Conservation (phyloP, 2,797 vertebrate species). For the Molossus alvarezi region DNA sequence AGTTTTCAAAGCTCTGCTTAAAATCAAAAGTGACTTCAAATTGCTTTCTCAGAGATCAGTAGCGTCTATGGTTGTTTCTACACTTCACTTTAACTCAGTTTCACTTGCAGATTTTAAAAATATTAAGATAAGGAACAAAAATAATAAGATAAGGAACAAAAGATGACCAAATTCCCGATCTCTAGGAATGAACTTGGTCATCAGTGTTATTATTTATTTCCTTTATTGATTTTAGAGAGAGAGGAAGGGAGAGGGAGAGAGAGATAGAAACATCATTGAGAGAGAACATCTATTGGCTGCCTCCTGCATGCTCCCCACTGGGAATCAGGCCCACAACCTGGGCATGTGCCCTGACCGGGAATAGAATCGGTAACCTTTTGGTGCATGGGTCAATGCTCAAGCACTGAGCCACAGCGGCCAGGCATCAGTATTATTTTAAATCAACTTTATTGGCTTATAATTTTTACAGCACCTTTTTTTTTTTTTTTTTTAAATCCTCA, state of each 20-base stretch:
- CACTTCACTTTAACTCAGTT: slow-evolving; percentile 13
- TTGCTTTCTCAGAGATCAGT: not conserved
- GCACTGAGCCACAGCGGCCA: not conserved
- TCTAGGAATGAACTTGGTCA: not conserved
- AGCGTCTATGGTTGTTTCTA: not conserved
- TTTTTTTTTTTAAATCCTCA: too few species aligned
- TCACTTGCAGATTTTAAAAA: not conserved
- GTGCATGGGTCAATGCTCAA: not conserved
- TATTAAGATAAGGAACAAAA: not conserved
- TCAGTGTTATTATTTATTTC: slow-evolving; percentile 23
- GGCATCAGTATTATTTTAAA: too few species aligned
- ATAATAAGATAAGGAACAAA: not conserved
- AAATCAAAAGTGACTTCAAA: not conserved
- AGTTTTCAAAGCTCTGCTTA: slow-evolving; percentile 41
- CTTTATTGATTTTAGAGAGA: too few species aligned
- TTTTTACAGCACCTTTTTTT: not conserved
- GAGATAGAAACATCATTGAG: not conserved
- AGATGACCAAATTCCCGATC: not conserved
- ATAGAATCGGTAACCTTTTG: not conserved
- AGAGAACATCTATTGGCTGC: not conserved
- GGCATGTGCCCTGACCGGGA: not conserved
- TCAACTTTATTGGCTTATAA: not conserved
- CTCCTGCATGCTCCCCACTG: not conserved
- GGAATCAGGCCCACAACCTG: not conserved
- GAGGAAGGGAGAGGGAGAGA: too few species aligned